Evolutionary conservation across 2,888 invertebrate genomes (phyloP).

Genomic region (Harpalus rufipes): DNA sequence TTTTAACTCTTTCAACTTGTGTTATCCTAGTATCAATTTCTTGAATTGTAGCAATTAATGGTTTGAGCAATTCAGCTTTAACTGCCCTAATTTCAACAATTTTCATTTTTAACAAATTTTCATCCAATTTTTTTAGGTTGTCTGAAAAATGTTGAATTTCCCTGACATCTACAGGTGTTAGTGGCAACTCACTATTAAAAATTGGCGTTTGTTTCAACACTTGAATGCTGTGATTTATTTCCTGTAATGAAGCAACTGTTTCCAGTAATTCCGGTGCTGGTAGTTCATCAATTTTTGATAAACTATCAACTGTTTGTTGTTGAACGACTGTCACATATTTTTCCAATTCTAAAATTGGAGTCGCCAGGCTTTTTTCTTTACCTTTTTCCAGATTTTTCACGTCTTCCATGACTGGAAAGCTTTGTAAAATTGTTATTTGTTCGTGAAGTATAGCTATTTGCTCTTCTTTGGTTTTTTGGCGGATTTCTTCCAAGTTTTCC

Average conservation of each 20-base stretch:
- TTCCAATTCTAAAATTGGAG: constrained; percentile 68
- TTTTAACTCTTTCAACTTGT: constrained; percentile 42
- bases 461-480: constrained; percentile 55
- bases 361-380: constrained; percentile 67
- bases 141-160: constrained; percentile 72
- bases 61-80: constrained; percentile 53
- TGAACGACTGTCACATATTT: constrained; percentile 63
- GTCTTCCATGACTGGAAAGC: constrained; percentile 50
- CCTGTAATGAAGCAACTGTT: constrained; percentile 53
- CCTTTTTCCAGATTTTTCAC: constrained; percentile 57
- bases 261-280: constrained; percentile 49
- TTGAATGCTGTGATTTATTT: constrained; percentile 66
- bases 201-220: constrained; percentile 68
- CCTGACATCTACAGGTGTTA: constrained; percentile 69
- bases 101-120: constrained; percentile 70
- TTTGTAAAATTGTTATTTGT: constrained; percentile 53
- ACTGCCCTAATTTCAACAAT: constrained; percentile 23
- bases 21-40: constrained; percentile 50
- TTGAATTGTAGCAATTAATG: constrained; percentile 45
- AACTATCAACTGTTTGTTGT: constrained; percentile 57
- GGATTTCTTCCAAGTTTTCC: constrained; percentile 68
- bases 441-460: constrained; percentile 65
- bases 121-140: constrained; percentile 73
- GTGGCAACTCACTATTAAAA: constrained; percentile 59
- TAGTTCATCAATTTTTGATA: constrained; percentile 54